phyloP scores from a whole-genome alignment of 2,113 vertebrate genomes.

The Calcarius ornatus region DNA sequence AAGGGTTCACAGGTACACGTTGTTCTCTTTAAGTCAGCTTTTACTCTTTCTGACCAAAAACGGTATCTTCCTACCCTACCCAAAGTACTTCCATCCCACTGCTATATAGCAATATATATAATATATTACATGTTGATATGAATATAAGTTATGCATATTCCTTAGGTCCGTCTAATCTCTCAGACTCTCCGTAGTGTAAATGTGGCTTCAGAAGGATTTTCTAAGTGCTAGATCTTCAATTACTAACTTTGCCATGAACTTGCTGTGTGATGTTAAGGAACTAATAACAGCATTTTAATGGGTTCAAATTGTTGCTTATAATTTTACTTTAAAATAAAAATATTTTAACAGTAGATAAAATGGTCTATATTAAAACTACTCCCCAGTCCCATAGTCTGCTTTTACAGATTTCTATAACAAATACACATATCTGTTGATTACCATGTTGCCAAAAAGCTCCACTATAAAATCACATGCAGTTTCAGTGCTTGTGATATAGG shows the following conservation, averaged over 20 bases:
- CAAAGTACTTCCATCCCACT: neutral
- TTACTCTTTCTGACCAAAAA: neutral
- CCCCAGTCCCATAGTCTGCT: neutral
- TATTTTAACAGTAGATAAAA: neutral
- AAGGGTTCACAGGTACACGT: slow-evolving; percentile 83
- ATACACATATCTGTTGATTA: neutral
- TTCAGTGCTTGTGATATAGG: neutral
- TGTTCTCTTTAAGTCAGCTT: neutral
- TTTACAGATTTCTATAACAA: neutral
- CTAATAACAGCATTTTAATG: neutral
- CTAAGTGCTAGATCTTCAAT: neutral
- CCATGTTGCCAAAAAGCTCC: neutral
- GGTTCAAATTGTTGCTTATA: neutral
- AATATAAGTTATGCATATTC: neutral
- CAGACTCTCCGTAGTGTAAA: neutral
- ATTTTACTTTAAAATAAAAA: neutral
- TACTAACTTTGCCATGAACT: neutral
- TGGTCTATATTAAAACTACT: neutral
- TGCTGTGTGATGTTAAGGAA: neutral
- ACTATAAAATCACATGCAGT: neutral
- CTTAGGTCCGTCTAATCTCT: neutral
- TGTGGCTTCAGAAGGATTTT: neutral
- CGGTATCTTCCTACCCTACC: neutral
- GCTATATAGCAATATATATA: neutral
- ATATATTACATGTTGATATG: neutral